phyloP scores from a whole-genome alignment of 1,140 invertebrate genomes.

The Drosophila kanapiae region DNA sequence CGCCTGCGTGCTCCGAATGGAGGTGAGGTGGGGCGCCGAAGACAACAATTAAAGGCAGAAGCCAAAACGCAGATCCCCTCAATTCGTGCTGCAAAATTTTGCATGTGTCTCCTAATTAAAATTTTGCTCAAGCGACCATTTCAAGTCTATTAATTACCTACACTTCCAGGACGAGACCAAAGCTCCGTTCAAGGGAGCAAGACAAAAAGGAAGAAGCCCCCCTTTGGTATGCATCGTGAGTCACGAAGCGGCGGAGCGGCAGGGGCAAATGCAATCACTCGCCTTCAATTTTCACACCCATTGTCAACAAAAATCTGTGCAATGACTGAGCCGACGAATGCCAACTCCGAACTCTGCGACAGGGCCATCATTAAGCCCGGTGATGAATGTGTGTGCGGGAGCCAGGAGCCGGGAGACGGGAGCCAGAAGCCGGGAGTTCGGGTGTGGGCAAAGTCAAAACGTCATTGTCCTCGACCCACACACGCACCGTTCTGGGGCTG shows the following conservation, averaged over 20 bases:
- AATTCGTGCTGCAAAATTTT: slow-evolving; percentile 45
- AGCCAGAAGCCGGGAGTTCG: neutral
- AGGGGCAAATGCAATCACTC: slow-evolving; percentile 75
- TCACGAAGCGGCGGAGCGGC: neutral
- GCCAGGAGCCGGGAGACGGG: slow-evolving; percentile 1
- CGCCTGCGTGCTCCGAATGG: neutral
- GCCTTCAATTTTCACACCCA: slow-evolving; percentile 82
- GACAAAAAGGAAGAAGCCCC: slow-evolving; percentile 24
- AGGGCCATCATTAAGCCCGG: slow-evolving; percentile 65
- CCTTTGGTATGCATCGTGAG: slow-evolving; percentile 58
- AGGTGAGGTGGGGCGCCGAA: slow-evolving; percentile 28
- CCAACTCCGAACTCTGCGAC: slow-evolving; percentile 46
- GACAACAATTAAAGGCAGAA: slow-evolving; percentile 70
- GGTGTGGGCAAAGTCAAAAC: slow-evolving; percentile 51
- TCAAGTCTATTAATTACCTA: slow-evolving; percentile 83
- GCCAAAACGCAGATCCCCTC: slow-evolving; percentile 2
- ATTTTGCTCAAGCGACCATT: slow-evolving; percentile 78
- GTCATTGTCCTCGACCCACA: slow-evolving; percentile 67
- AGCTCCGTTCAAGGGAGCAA: slow-evolving; percentile 11
- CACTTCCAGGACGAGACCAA: slow-evolving; percentile 37
- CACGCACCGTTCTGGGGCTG: slow-evolving; percentile 18
- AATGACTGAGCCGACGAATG: slow-evolving; percentile 45
- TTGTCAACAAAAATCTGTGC: slow-evolving; percentile 83
- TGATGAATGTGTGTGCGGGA: slow-evolving; percentile 62
- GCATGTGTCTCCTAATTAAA: slow-evolving; percentile 82